These are phyloP conservation scores for Alloscopus bannaensis DNA, from an alignment of 2,888 invertebrate genomes.

Conservation along the genomic window DNA sequence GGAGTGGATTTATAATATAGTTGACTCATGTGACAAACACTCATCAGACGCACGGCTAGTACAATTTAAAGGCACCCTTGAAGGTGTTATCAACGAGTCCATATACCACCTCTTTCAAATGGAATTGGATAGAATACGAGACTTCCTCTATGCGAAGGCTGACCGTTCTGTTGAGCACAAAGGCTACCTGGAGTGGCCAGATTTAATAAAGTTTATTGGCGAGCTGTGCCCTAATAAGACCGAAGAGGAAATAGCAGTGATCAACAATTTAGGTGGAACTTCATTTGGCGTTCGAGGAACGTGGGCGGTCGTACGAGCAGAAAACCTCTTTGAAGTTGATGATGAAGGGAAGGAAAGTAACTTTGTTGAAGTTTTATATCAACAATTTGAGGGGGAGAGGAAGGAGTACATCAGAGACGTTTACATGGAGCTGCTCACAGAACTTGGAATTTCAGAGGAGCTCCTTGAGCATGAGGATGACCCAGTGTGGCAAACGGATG, in stretches of 20 bases:
- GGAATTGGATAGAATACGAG: slow-evolving; percentile 31
- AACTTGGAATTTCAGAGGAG: slow-evolving; percentile 54
- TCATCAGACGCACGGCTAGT: neutral
- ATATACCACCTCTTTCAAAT: slow-evolving; percentile 52
- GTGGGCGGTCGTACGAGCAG: slow-evolving; percentile 45
- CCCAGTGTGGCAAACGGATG: slow-evolving; percentile 55
- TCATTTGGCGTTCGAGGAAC: slow-evolving; percentile 38
- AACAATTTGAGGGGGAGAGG: slow-evolving; percentile 42
- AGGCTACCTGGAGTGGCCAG: slow-evolving; percentile 46
- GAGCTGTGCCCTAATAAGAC: slow-evolving; percentile 40
- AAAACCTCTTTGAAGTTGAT: slow-evolving; percentile 38
- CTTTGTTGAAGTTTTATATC: slow-evolving; percentile 23
- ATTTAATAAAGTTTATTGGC: slow-evolving; percentile 17
- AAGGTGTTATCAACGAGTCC: slow-evolving; percentile 33
- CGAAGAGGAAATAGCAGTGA: slow-evolving; percentile 21
- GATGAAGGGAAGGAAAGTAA: slow-evolving; percentile 49
- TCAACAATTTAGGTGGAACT: slow-evolving; percentile 21
- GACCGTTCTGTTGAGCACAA: slow-evolving; percentile 31
- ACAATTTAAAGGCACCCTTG: slow-evolving; percentile 38
- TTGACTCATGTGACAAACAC: slow-evolving; percentile 28
- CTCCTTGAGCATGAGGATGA: slow-evolving; percentile 45
- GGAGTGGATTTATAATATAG: slow-evolving; percentile 47
- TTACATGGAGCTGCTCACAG: slow-evolving; percentile 46
- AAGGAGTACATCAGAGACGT: slow-evolving; percentile 42
- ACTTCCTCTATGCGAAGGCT: slow-evolving; percentile 28